Evolutionary conservation across 2,888 invertebrate genomes (phyloP).

Genomic region (Drosophila atripex): DNA sequence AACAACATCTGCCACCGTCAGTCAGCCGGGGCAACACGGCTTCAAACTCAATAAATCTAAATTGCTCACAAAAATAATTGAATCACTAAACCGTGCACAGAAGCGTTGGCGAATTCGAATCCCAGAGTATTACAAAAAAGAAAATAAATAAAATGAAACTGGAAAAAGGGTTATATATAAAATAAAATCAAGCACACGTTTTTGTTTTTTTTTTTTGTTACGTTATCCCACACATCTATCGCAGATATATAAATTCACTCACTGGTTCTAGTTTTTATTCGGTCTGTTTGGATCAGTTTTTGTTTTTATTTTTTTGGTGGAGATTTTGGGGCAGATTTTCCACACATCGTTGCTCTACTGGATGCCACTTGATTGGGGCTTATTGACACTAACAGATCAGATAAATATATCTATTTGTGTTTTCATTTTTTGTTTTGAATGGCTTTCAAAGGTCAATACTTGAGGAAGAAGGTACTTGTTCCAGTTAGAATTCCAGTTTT

Average conservation of each 20-base stretch:
- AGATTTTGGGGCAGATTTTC: constrained; percentile 66
- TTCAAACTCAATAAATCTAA: constrained; percentile 77
- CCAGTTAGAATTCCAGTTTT: too few relatives aligned
- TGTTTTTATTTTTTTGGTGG: constrained; percentile 26
- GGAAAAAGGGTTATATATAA: constrained; percentile 23
- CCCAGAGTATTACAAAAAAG: constrained; percentile 10
- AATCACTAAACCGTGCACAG: constrained; percentile 69
- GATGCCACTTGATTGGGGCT: constrained; percentile 38
- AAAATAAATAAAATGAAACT: neutral
- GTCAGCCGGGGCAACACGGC: constrained; percentile 20
- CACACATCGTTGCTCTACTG: constrained; percentile 63
- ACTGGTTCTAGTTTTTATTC: constrained; percentile 5
- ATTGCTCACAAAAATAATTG: constrained; percentile 78
- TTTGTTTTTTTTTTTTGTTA: constrained; percentile 42
- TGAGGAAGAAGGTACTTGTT: too few relatives aligned
- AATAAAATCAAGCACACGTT: constrained; percentile 26
- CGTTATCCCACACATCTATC: constrained; percentile 49
- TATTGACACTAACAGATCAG: constrained; percentile 34
- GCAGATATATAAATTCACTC: constrained; percentile 3
- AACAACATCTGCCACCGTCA: constrained; percentile 37
- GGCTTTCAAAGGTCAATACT: too few relatives aligned
- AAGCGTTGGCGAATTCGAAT: constrained; percentile 27
- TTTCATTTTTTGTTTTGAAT: neutral
- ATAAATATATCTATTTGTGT: neutral
- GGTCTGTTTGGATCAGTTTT: constrained; percentile 1